A percentile compares a stretch with the other conserved stretches of the same genome.
These are phyloP conservation scores for Drosophila pseudotakahashii DNA, from an alignment of 2,888 invertebrate genomes.

Conservation along the genomic window DNA sequence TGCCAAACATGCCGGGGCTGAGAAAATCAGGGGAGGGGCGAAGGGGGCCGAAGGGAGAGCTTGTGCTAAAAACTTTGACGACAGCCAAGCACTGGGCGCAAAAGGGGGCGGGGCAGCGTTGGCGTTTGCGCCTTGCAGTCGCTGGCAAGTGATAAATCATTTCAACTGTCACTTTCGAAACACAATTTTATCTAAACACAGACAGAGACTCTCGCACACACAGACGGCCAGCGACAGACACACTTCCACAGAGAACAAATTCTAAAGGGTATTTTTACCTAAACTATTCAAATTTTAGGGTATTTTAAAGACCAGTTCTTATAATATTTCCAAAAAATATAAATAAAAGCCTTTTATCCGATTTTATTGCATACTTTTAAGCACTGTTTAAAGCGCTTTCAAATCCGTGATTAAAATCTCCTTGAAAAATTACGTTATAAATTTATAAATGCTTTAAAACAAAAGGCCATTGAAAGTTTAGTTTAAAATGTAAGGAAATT, in stretches of 20 bases:
- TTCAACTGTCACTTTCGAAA: conserved; percentile 84
- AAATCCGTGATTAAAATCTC: too few species aligned
- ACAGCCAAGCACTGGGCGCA: conserved; percentile 58
- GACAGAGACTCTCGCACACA: conserved; percentile 33
- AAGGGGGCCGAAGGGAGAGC: conserved; percentile 47
- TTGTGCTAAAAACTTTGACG: conserved; percentile 83
- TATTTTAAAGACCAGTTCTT: neutral
- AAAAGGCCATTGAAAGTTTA: too few species aligned
- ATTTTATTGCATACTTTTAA: too few species aligned
- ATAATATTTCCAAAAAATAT: neutral
- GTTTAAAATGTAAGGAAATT: too few species aligned
- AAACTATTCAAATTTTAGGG: too few species aligned
- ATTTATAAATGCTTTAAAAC: too few species aligned
- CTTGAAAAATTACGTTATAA: too few species aligned
- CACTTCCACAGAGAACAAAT: conserved; percentile 31
- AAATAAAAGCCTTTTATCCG: neutral
- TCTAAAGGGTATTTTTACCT: neutral
- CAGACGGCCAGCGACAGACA: conserved; percentile 28
- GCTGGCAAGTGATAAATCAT: conserved; percentile 84
- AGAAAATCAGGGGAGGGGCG: neutral
- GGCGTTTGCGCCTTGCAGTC: conserved; percentile 70
- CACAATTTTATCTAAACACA: conserved; percentile 84
- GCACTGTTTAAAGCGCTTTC: too few species aligned
- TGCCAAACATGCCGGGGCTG: conserved; percentile 59
- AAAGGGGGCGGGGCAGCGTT: conserved; percentile 39